Evolutionary conservation across 2,113 vertebrate genomes (phyloP), one percentile per base, ranked within the genome.

Genomic region (Psephotus haematonotus): DNA sequence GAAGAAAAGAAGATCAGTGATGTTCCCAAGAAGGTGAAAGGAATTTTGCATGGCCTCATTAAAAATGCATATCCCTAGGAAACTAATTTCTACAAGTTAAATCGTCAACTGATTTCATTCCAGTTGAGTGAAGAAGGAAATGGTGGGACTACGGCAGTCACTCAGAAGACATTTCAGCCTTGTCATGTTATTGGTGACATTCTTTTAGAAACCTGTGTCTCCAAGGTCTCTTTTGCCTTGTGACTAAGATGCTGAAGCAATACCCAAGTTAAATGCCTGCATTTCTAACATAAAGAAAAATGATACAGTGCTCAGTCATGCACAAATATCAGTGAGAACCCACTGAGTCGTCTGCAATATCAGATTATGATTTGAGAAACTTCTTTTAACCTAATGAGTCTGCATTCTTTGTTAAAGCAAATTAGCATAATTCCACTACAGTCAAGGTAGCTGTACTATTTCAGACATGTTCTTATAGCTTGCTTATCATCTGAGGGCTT

Each of bases 231-330:
- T 87, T 69, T 35, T 77, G 43, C 33, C 27, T 70, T 17, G 11
- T 55, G 49, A 86, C 18, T 60, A 74, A 88, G 28, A 64, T 7
- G 29, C 25, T 70, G 60, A 77, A 81, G 33, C 39, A 93, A 53
- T 55, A 90, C n/a, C 22, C 12, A 78, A 81, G 18, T 6, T 29
- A 83, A 86, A 84, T 57, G 14, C 11, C 47, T 2, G 1, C 18
- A 78, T 75, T 91, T 91, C 39, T 87, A 76, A 67, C 46, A 35
- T 44, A 65, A 84, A 95, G 33, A 59, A 78, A 83, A 95, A 50
- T 0, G 1, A 20, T 52, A 68, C 2, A 3, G 3, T 76, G 25
- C 46, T 90, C 85, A 63, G 28, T 52, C 91, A 74, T 63, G 44
- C 60, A 81, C 92, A 81, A 94, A 82, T 44, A 57, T 70, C 55